Conservation (phyloP, 2,797 vertebrate genomes). For the Sternotherus odoratus region DNA sequence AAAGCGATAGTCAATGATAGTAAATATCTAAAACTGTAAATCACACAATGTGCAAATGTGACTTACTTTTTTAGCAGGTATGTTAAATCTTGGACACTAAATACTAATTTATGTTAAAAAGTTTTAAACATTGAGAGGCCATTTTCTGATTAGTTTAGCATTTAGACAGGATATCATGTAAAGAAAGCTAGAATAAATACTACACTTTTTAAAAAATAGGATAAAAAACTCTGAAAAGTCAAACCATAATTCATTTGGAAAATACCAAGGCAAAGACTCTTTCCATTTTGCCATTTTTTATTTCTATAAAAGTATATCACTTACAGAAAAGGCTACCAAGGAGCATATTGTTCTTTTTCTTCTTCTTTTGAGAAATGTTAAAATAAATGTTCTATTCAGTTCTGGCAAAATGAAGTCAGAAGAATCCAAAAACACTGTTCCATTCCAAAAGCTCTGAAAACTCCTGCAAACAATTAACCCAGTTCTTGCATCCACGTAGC, state of each 20-base stretch:
- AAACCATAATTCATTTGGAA: background rate
- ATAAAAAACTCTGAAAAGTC: background rate
- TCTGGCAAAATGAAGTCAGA: slow-evolving; percentile 43
- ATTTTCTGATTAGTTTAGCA: background rate
- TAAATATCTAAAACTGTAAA: background rate
- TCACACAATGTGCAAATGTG: background rate
- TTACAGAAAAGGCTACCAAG: background rate
- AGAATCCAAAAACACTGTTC: slow-evolving; percentile 31
- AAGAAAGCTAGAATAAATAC: background rate
- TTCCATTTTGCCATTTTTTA: background rate
- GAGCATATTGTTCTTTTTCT: slow-evolving; percentile 4
- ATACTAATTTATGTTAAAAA: background rate
- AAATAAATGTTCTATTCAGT: slow-evolving; percentile 30
- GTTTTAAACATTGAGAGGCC: background rate
- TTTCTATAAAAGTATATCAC: background rate
- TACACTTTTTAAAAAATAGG: background rate
- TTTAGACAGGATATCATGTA: background rate
- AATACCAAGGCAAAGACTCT: background rate
- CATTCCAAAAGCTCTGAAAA: slow-evolving; percentile 56
- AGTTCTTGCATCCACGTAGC: slow-evolving; percentile 55
- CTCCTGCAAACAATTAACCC: slow-evolving; percentile 73
- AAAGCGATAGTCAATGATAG: background rate
- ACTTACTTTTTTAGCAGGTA: background rate
- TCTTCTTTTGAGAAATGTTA: slow-evolving; percentile 24
- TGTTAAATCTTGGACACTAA: background rate